Conservation (phyloP, 2,113 vertebrate genomes). For the Atlantisia rogersi region DNA sequence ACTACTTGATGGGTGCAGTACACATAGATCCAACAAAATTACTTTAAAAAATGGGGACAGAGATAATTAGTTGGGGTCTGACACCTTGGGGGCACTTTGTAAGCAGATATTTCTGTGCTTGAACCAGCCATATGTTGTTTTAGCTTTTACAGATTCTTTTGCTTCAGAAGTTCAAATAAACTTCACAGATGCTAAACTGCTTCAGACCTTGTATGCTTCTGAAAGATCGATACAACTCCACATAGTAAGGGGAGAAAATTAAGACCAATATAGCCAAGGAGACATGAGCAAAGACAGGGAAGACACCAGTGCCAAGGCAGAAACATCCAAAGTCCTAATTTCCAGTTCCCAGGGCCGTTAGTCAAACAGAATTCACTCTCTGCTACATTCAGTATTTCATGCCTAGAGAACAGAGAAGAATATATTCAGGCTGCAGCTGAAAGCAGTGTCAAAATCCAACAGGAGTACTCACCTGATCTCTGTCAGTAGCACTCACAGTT, state of each 20-base stretch:
- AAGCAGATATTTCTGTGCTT: neutral
- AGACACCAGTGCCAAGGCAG: neutral
- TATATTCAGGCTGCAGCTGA: neutral
- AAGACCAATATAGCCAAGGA: neutral
- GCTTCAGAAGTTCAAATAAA: neutral
- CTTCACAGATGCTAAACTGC: neutral
- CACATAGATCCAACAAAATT: neutral
- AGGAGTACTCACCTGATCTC: slow-evolving; percentile 55
- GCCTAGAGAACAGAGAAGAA: neutral
- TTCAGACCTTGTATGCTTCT: neutral
- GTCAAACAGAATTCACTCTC: neutral
- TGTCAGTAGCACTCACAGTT: slow-evolving; percentile 46
- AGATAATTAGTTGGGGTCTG: neutral
- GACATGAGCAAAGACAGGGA: neutral
- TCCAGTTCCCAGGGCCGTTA: neutral
- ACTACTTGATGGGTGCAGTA: neutral
- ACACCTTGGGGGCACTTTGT: neutral
- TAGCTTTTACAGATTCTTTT: neutral
- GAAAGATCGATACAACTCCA: neutral
- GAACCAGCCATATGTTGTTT: neutral
- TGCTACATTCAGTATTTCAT: neutral
- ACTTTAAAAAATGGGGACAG: neutral
- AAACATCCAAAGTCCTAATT: neutral
- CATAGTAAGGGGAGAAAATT: neutral
- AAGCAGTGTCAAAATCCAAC: neutral